Evolutionary conservation across 2,888 invertebrate species (phyloP), one percentile per base, ranked within the genome.

Genomic region (Erebia aethiops): DNA sequence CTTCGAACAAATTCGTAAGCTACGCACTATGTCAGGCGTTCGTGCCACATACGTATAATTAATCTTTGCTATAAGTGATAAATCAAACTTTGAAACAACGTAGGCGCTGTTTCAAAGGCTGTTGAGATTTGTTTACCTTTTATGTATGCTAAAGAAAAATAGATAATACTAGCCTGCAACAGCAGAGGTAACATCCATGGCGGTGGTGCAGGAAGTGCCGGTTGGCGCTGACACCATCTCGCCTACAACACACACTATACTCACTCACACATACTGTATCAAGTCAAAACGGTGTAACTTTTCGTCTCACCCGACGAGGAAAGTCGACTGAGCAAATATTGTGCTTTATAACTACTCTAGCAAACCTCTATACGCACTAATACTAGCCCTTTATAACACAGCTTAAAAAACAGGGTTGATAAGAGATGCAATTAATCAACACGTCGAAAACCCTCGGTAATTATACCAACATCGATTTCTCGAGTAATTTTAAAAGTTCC

Each of bases 191-290:
- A 83, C 84, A 60, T 83, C 84, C 81, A 82, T 80, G 75, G 79
- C 78, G 74, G 81, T 82, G 70, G 85, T 72, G 56, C 85, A 78
- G 16, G 86, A 80, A 81, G 86, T 82, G 64, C 82, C 77, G 52
- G 85, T 84, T 56, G 84, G 88, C 79, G 58, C 89, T 85, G 73
- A 86, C 88, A 16, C 85, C 85, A 90, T 88, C 81, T 92, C 92
- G 75, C 92, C 92, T 92, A 87, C 71, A 89, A 90, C 80, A 87
- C 82, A 62, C 69, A 71, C 67, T 61, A 56, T 56, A 43, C 74
- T 71, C 58, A 63, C 71, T 67, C 69, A 73, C 52, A 61, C 57
- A 52, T 56, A 66, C 26, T 54, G 43, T 51, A 21, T 11, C 56
- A 57, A 54, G 54, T 10, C 5, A 1, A 57, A 21, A 51, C n/a